Evolutionary conservation across 2,888 invertebrate species (phyloP).

Genomic region (Amblyteles armatorius): DNA sequence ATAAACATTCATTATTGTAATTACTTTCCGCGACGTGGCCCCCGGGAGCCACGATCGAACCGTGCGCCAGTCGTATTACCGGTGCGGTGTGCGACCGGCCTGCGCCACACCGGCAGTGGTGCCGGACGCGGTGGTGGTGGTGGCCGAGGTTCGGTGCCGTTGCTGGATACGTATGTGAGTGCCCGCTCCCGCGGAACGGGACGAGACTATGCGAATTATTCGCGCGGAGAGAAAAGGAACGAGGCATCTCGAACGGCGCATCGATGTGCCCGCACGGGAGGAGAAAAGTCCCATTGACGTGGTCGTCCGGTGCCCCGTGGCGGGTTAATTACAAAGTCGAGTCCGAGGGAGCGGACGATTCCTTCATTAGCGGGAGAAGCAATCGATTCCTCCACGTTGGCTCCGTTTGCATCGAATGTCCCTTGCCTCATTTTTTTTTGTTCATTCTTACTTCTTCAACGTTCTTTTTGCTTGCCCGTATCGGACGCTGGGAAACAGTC

Average conservation of each 20-base stretch:
- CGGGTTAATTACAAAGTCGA: slow-evolving; percentile 80
- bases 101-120: neutral
- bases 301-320: slow-evolving; percentile 71
- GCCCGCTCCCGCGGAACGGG: slow-evolving; percentile 35
- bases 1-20: slow-evolving; percentile 84
- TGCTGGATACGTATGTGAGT: slow-evolving; percentile 22
- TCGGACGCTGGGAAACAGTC: slow-evolving; percentile 39
- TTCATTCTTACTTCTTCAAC: slow-evolving; percentile 1
- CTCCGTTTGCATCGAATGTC: slow-evolving; percentile 61
- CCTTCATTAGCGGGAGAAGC: slow-evolving; percentile 79
- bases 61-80: slow-evolving; percentile 32
- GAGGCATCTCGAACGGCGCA: slow-evolving; percentile 18
- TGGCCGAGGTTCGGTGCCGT: neutral
- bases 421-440: neutral
- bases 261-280: slow-evolving; percentile 44
- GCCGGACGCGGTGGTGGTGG: neutral
- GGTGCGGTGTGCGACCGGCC: neutral
- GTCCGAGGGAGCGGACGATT: slow-evolving; percentile 74
- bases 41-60: slow-evolving; percentile 74
- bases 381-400: slow-evolving; percentile 63
- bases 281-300: slow-evolving; percentile 77
- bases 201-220: slow-evolving; percentile 60
- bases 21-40: slow-evolving; percentile 81
- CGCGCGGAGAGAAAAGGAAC: slow-evolving; percentile 24
- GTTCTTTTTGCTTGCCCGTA: slow-evolving; percentile 36